These are phyloP conservation scores for Tetragnatha versicolor DNA, from an alignment of 1,140 invertebrate species.

Conservation along the genomic window DNA sequence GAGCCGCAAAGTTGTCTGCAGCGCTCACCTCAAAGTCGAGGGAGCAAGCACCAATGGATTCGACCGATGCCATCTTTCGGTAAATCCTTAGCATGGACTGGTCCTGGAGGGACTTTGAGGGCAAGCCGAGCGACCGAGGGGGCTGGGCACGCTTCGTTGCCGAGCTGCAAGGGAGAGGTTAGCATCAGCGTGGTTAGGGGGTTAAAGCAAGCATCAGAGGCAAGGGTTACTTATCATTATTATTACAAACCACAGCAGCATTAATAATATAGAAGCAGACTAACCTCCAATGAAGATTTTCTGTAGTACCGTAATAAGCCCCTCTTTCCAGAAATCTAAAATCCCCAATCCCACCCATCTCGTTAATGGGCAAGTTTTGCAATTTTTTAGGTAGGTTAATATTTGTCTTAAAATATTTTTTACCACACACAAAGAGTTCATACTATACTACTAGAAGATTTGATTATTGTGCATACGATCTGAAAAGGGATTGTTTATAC, in stretches of 20 bases:
- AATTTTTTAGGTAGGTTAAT: too few relatives aligned
- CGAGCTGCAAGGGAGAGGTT: slow-evolving; percentile 36
- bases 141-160: slow-evolving; percentile 22
- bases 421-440: too few relatives aligned
- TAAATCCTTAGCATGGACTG: slow-evolving; percentile 23
- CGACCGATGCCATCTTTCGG: slow-evolving; percentile 66
- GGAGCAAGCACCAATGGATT: slow-evolving; percentile 80
- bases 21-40: slow-evolving; percentile 78
- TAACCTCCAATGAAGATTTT: too few relatives aligned
- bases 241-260: background rate
- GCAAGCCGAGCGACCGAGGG: slow-evolving; percentile 28
- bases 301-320: too few relatives aligned
- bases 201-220: slow-evolving; percentile 6
- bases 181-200: slow-evolving; percentile 1
- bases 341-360: too few relatives aligned
- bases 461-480: too few relatives aligned
- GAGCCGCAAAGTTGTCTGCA: slow-evolving; percentile 15
- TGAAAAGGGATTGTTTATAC: too few relatives aligned
- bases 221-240: background rate
- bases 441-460: too few relatives aligned
- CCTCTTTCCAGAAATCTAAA: too few relatives aligned
- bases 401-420: too few relatives aligned
- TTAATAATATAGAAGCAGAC: too few relatives aligned
- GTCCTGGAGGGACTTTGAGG: slow-evolving; percentile 5
- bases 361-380: too few relatives aligned